Base-by-base conservation (phyloP, 2,797 vertebrate species). In the Gobio occitaniae region DNA sequence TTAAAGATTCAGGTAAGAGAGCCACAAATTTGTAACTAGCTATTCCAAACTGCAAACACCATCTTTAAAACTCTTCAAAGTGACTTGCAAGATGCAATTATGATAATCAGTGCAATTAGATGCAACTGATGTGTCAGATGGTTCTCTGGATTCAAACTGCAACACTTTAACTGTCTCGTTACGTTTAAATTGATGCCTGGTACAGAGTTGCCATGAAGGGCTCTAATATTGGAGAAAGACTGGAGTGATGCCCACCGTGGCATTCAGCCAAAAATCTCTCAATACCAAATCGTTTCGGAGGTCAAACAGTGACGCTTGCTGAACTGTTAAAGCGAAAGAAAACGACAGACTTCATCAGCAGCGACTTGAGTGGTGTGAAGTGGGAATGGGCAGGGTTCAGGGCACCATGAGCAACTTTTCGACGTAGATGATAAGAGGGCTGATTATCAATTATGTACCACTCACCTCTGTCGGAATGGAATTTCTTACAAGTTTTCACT, bases 401-500 rank as follows among this genome's bases (percentile, higher is more conserved):
- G 7, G 12, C 1, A 9, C 36, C 8, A 61, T 13, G 0, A 1
- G 13, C 3, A 66, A 15, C 3, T 80, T 80, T 65, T 32, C 11
- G 0, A 38, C 7, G 4, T 38, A 74, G 11, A 19, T 48, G 36
- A 54, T 65, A 17, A 65, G 38, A n/a, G 19, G 5, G 5, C 36
- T 36, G 82, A n/a, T 59, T 48, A 59, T 68, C 15, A 76, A 56
- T 63, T 17, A 66, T 0, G 17, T 16, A 69, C 0, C 90, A 95
- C 97, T 94, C 95, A 99, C 98, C 97, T 97, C 98, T 94, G 84
- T 99, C 97, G 80, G 87, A 91, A 89, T 99, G 98, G 93, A 99
- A 99, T 93, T 97, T 99, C 94, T 89, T 94, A 91, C 98, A 99
- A 0, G 98, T 99, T 96, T 99, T 99, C 80, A 99, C 97, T 68